Evolutionary conservation across 2,797 vertebrate species (phyloP).

Genomic region (Karalla daura): DNA sequence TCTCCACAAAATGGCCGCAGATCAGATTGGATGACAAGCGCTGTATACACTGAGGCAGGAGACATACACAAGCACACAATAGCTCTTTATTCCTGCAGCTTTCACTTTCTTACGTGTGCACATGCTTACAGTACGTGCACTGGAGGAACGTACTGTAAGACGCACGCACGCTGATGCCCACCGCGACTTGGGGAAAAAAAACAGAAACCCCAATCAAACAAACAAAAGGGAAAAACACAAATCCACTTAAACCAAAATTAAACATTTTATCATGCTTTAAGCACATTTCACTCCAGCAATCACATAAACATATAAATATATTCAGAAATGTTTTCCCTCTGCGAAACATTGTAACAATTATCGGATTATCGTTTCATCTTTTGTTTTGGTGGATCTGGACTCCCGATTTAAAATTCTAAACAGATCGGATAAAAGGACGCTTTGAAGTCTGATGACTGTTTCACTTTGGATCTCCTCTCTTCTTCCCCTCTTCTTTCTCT

Average conservation of each 20-base stretch:
- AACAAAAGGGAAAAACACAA: slow-evolving; percentile 61
- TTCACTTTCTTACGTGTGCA: slow-evolving; percentile 6
- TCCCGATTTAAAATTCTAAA: slow-evolving; percentile 74
- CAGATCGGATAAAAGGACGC: slow-evolving; percentile 75
- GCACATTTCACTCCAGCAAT: slow-evolving; percentile 63
- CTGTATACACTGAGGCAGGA: slow-evolving; percentile 29
- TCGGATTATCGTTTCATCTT: slow-evolving; percentile 79
- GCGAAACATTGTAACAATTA: slow-evolving; percentile 76
- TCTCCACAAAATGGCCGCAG: not conserved
- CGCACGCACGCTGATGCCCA: slow-evolving; percentile 31
- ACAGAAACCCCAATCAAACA: slow-evolving; percentile 47
- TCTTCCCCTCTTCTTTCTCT: slow-evolving; percentile 13
- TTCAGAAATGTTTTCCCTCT: slow-evolving; percentile 70
- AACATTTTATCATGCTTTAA: slow-evolving; percentile 79
- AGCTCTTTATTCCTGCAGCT: slow-evolving; percentile 53
- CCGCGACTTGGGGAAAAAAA: slow-evolving; percentile 15
- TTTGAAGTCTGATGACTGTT: slow-evolving; percentile 75
- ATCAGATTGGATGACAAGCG: slow-evolving; percentile 12
- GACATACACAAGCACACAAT: slow-evolving; percentile 46
- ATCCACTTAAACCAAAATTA: slow-evolving; percentile 70
- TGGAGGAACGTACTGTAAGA: not conserved
- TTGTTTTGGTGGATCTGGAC: slow-evolving; percentile 79
- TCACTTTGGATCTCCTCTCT: slow-evolving; percentile 52
- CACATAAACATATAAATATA: slow-evolving; percentile 71
- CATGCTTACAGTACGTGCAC: too few species aligned